These are phyloP conservation scores for Pandemis cinnamomeana DNA, from an alignment of 2,888 invertebrate genomes.

Conservation along the genomic window DNA sequence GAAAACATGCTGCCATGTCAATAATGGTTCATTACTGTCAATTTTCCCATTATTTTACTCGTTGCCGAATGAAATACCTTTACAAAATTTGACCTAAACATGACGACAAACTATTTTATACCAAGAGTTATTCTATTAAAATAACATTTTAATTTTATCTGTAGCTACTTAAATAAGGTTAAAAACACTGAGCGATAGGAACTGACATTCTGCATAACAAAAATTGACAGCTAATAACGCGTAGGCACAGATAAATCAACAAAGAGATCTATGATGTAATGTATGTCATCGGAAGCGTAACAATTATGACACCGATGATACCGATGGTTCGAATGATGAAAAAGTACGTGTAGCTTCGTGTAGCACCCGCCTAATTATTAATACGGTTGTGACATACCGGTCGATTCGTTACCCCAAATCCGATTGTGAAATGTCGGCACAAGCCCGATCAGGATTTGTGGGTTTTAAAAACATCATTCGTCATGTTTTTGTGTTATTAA, in stretches of 20 bases:
- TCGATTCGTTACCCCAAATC: slow-evolving; percentile 32
- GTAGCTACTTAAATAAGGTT: too few species aligned
- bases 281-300: slow-evolving; percentile 28
- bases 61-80: too few species aligned
- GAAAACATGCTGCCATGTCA: too few species aligned
- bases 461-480: neutral
- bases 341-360: slow-evolving; percentile 26
- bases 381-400: slow-evolving; percentile 32
- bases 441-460: neutral
- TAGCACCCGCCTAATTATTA: slow-evolving; percentile 30
- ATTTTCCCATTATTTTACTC: too few species aligned
- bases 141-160: too few species aligned
- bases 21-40: too few species aligned
- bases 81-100: too few species aligned
- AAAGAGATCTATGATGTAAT: slow-evolving; percentile 29
- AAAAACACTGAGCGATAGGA: neutral
- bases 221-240: slow-evolving; percentile 10
- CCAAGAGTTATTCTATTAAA: too few species aligned
- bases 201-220: neutral
- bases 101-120: too few species aligned
- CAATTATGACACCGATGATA: slow-evolving; percentile 38
- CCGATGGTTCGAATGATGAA: slow-evolving; percentile 28
- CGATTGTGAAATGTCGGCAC: slow-evolving; percentile 25
- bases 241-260: slow-evolving; percentile 16
- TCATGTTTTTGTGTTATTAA: neutral